Evolutionary conservation across 1,140 invertebrate species (phyloP).

Genomic region (Drosophila kikkawai): DNA sequence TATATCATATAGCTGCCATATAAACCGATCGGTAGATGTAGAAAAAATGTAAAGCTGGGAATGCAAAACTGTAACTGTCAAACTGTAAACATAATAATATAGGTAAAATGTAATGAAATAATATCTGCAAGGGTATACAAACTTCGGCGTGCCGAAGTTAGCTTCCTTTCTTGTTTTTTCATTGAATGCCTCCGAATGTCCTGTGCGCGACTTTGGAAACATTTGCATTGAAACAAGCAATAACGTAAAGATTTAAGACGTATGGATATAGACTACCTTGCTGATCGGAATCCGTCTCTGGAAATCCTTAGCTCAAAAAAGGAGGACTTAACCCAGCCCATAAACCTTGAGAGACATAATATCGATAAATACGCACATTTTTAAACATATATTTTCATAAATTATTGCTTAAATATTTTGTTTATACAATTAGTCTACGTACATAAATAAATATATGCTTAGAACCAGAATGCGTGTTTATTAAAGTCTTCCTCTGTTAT

Average conservation of each 20-base stretch:
- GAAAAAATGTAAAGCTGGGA: too few relatives aligned
- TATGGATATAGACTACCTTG: neutral
- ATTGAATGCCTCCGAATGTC: too few relatives aligned
- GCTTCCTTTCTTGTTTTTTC: too few relatives aligned
- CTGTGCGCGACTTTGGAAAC: too few relatives aligned
- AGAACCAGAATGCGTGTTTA: conserved; percentile 39
- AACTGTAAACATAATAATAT: too few relatives aligned
- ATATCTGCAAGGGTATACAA: too few relatives aligned
- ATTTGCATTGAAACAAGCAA: neutral
- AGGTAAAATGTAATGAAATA: too few relatives aligned
- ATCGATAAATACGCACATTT: neutral
- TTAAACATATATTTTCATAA: conserved; percentile 72
- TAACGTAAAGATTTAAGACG: neutral
- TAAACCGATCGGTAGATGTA: too few relatives aligned
- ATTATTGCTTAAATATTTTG: conserved; percentile 77
- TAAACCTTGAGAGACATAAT: neutral
- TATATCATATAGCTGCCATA: too few relatives aligned
- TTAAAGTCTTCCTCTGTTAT: conserved; percentile 30
- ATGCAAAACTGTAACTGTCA: too few relatives aligned
- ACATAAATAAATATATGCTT: conserved; percentile 50
- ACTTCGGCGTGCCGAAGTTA: too few relatives aligned
- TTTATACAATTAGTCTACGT: conserved; percentile 77
- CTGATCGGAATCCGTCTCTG: neutral
- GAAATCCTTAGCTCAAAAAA: neutral
- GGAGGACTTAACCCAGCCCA: neutral